Base-by-base conservation (phyloP, 2,888 invertebrate genomes). In the Eremobia ochroleuca region DNA sequence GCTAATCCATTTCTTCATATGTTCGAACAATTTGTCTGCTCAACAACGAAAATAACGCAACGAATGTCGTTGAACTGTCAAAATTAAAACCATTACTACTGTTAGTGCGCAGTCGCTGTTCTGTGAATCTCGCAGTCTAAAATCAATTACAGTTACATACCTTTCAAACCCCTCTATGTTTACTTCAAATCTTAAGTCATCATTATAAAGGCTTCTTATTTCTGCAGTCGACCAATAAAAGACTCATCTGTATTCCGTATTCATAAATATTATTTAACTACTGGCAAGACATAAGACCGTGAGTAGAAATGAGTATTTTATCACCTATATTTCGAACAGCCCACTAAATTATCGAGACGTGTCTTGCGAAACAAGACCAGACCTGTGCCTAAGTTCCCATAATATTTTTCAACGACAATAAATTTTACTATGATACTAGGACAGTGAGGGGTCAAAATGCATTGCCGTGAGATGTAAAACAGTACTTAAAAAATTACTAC, bases 371-470 rank as follows among this genome's bases (percentile, higher is more conserved):
- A 77, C 83, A 82, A 81, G 79, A 21, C 66, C 46, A 40, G 69
- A 31, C 65, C 71, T 76, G 70, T 81, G 73, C 73, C 78, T 65
- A 80, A 69, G 62, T 79, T 65, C 77, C 84, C 80, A 81, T 86
- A 86, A 85, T 81, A 85, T 81, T 87, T 87, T 88, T 88, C 84
- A 88, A 88, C 49, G 86, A 73, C 85, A 77, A 77, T 92, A 90
- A 89, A 91, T 90, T 87, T 81, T 74, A 86, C 70, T 83, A 73
- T 88, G 85, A 84, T 79, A 72, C 79, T 75, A 84, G 75, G 75
- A 81, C 77, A 49, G 62, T 70, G 66, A 59, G 25, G 69, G 84
- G 89, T 91, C 91, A 91, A 84, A 75, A 87, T 86, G 86, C 83
- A 82, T 86, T 81, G 62, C 73, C 79, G 70, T 87, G 78, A 77